These are phyloP conservation scores for Onychostruthus taczanowskii DNA, from an alignment of 2,113 vertebrate species.

Conservation along the genomic window DNA sequence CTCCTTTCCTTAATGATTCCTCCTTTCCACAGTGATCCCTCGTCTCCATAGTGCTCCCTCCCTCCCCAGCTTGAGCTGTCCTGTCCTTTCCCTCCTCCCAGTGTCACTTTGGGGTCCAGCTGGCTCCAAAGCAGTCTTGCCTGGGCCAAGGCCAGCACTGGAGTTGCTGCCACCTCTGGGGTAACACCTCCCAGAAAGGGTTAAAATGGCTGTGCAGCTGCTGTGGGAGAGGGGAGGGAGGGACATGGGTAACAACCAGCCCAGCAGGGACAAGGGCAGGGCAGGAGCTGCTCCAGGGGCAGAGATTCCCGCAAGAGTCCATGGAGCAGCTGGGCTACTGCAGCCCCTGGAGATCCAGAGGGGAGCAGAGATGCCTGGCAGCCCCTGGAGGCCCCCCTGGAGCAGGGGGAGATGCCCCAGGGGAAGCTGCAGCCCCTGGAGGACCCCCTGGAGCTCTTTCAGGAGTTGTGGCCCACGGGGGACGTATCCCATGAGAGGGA, in stretches of 20 bases:
- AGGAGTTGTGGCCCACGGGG: neutral
- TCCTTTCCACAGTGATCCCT: rapidly evolving
- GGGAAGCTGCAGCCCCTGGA: neutral
- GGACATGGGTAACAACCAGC: rapidly evolving
- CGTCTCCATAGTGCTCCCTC: rapidly evolving
- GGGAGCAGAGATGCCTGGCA: neutral
- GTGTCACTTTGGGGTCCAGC: neutral
- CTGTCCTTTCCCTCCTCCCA: neutral
- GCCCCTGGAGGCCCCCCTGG: neutral
- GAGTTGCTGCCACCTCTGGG: neutral
- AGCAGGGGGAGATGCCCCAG: neutral
- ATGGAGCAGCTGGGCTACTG: neutral
- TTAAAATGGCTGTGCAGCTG: neutral
- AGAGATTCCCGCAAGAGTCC: neutral
- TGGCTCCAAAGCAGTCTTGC: neutral
- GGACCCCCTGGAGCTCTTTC: neutral
- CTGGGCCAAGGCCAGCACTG: neutral
- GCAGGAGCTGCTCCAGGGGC: too few species aligned
- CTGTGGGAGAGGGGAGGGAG: neutral
- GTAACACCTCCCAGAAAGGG: too few species aligned
- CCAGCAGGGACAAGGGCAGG: rapidly evolving
- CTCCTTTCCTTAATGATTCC: rapidly evolving
- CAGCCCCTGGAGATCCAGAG: neutral
- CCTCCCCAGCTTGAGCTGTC: neutral
- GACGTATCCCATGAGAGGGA: neutral